Evolutionary conservation across 2,113 vertebrate species (phyloP).

Genomic region (Tachuris rubrigastra): DNA sequence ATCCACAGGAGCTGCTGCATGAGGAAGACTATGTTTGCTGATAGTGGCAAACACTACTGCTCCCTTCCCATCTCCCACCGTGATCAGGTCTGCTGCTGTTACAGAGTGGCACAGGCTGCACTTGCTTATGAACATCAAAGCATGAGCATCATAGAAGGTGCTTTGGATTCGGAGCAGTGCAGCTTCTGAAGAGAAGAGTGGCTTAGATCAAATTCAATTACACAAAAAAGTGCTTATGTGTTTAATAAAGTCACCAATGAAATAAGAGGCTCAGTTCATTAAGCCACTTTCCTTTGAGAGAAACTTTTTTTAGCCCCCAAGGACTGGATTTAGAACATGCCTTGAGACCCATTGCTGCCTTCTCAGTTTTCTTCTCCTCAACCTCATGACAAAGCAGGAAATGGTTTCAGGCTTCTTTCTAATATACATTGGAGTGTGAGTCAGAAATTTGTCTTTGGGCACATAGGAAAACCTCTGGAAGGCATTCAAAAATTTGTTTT

Average conservation of each 20-base stretch:
- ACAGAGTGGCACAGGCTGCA: neutral
- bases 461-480: neutral
- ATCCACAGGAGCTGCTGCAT: neutral
- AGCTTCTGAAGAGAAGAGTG: neutral
- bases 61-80: neutral
- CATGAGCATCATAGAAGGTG: neutral
- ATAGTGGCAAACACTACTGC: neutral
- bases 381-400: neutral
- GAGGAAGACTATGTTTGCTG: neutral
- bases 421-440: fast-evolving
- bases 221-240: neutral
- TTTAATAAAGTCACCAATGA: neutral
- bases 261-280: neutral
- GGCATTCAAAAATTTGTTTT: neutral
- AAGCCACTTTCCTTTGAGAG: neutral
- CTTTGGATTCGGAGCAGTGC: neutral
- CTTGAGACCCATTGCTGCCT: neutral
- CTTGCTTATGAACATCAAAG: neutral
- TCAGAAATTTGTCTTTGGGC: neutral
- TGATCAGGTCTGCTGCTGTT: fast-evolving
- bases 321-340: neutral
- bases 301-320: neutral
- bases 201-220: neutral
- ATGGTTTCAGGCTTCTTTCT: neutral
- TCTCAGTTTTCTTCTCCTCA: neutral